A percentile compares a stretch with the other conserved stretches of the same genome.
These are phyloP conservation scores for fruit fly (Drosophila melanogaster) DNA, from an alignment of 1,140 invertebrate genomes.

Conservation along the genomic window Release_6_plus_ISO1_MT NT_033779.5:9734001-9734500, in stretches of 20 bases:
- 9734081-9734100: constrained; percentile 37
- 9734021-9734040: background rate
- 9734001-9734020: background rate
- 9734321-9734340: constrained; percentile 29
- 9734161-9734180: constrained; percentile 73
- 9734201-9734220: constrained; percentile 52
- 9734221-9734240: constrained; percentile 70
- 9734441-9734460: constrained; percentile 65
- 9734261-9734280: constrained; percentile 73
- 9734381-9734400: constrained; percentile 66
- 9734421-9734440: constrained; percentile 80
- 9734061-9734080: constrained; percentile 13
- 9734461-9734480: constrained; percentile 53
- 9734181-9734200: constrained; percentile 70
- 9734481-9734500: constrained; percentile 48
- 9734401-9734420: constrained; percentile 72
- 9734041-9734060: constrained; percentile 9
- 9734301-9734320: constrained; percentile 51
- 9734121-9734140: constrained; percentile 34
- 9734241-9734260: constrained; percentile 72
- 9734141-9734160: constrained; percentile 55
- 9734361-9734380: constrained; percentile 48
- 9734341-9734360: constrained; percentile 40
- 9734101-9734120: constrained; percentile 13
- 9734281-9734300: constrained; percentile 79